Percentiles rank a stretch among this genome's conserved stretches.
These are phyloP conservation scores for Lepeophtheirus salmonis DNA, from an alignment of 1,140 invertebrate species.

Conservation along the genomic window DNA sequence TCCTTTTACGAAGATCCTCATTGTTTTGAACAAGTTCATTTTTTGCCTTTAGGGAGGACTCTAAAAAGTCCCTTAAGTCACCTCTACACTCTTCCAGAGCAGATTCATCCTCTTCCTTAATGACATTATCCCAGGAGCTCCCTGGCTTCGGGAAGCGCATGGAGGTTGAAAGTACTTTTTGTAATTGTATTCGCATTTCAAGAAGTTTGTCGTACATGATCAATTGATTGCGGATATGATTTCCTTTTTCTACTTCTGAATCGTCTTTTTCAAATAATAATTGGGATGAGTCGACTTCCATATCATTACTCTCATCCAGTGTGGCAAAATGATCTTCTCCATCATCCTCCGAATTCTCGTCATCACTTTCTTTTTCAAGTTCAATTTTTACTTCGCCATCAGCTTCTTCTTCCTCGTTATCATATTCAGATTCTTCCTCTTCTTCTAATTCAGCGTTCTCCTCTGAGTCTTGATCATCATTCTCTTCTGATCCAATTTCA, in stretches of 20 bases:
- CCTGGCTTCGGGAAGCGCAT: conserved; percentile 28
- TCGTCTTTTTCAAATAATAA: conserved; percentile 23
- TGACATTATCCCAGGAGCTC: conserved; percentile 22
- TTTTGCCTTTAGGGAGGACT: conserved; percentile 13
- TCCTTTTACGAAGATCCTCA: not conserved
- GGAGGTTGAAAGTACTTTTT: conserved; percentile 26
- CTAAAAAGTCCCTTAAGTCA: not conserved
- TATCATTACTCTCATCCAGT: not conserved
- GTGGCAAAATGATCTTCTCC: conserved; percentile 23
- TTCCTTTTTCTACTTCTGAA: conserved; percentile 27
- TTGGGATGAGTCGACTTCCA: conserved; percentile 18
- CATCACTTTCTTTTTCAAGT: conserved; percentile 22
- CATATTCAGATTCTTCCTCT: conserved; percentile 16
- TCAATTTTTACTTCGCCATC: conserved; percentile 25
- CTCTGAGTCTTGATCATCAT: conserved; percentile 12
- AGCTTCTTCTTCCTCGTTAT: conserved; percentile 35
- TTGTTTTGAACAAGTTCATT: conserved; percentile 9
- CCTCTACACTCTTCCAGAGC: not conserved
- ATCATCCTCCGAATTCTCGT: conserved; percentile 21
- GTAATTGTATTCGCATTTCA: conserved; percentile 29
- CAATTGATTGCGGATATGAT: conserved; percentile 26
- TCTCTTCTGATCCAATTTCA: conserved; percentile 10
- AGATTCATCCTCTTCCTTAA: conserved; percentile 20
- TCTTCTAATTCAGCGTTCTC: conserved; percentile 18
- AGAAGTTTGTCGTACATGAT: conserved; percentile 29